These are phyloP conservation scores for Apomyelois bistriatella DNA, from an alignment of 2,888 invertebrate genomes.

Conservation along the genomic window DNA sequence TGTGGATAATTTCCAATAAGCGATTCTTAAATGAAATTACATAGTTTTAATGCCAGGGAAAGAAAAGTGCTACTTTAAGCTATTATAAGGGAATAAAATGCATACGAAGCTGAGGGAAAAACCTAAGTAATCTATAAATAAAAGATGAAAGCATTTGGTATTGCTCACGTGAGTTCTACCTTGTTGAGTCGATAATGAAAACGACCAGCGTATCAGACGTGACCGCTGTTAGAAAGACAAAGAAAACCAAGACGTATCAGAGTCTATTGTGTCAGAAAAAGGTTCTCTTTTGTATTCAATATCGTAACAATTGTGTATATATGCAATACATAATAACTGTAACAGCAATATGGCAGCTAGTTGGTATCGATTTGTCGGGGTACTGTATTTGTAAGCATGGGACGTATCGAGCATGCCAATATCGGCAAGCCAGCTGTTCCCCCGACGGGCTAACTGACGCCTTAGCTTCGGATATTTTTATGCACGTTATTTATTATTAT, in stretches of 20 bases:
- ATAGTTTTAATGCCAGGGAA: too few relatives aligned
- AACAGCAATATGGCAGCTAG: constrained; percentile 32
- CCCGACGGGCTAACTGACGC: constrained; percentile 41
- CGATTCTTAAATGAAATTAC: too few relatives aligned
- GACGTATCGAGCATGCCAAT: constrained; percentile 47
- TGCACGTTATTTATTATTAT: constrained; percentile 22
- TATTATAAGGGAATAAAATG: too few relatives aligned
- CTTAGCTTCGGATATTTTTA: constrained; percentile 22
- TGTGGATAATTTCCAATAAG: too few relatives aligned
- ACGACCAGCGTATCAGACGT: constrained; percentile 1
- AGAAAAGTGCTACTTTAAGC: too few relatives aligned
- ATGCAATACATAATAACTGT: constrained; percentile 24
- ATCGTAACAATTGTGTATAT: constrained; percentile 9
- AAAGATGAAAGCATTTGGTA: background rate
- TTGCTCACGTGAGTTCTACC: background rate
- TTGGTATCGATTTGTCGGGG: constrained; percentile 52
- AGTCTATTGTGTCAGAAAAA: constrained; percentile 9
- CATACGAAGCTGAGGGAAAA: background rate
- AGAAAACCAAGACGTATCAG: background rate
- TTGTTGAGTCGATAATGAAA: constrained; percentile 3
- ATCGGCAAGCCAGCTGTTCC: constrained; percentile 49
- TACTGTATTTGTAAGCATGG: constrained; percentile 55
- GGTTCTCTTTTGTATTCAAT: constrained; percentile 13
- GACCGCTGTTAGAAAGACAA: constrained; percentile 1
- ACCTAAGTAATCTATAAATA: background rate